Base-by-base conservation (phyloP, 2,888 invertebrate species). In the Homarus gammarus region DNA sequence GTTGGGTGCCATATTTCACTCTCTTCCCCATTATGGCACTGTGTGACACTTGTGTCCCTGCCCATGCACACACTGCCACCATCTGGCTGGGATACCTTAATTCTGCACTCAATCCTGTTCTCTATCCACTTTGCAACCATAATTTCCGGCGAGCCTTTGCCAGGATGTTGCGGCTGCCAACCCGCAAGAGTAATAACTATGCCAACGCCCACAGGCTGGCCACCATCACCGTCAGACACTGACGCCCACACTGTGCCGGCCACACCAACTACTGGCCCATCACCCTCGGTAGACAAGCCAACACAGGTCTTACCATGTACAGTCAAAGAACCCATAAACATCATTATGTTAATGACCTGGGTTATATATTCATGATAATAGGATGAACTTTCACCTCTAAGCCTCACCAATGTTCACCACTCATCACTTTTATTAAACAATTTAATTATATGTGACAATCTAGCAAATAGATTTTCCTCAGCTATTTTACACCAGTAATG, bases 1-100 rank as follows among this genome's bases (percentile, higher is more conserved):
- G 95, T 92, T 95, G 95, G 94, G 93, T 95, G 40, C 95, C 95
- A n/a, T 95, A 95, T 93, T 95, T 95, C 93, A 94, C 95, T 61
- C 93, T 95, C 8, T 95, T 95, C 93, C 93, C 95, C 83, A 95
- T 95, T 33, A 95, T 95, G 91, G 94, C 95, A 72, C 94, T 94
- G 90, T 95, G 95, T 92, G 91, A 87, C n/a, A 89, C 85, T 33
- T 95, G 95, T 92, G 93, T 95, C 0, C 93, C 93, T 44, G 93
- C 93, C n/a, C 93, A 93, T 1, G 93, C 94, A 3, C 93, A 95
- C 92, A 94, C 94, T 33, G 94, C 94, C 2, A 94, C 94, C 92
- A 94, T 94, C 36, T 95, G 95, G 95, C 93, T 95, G 0, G 95
- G 95, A 2, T 95, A 95, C 93, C 93, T 95, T 68, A 95, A 95